phyloP scores from a whole-genome alignment of 2,888 invertebrate genomes.

The Eremobia ochroleuca region DNA sequence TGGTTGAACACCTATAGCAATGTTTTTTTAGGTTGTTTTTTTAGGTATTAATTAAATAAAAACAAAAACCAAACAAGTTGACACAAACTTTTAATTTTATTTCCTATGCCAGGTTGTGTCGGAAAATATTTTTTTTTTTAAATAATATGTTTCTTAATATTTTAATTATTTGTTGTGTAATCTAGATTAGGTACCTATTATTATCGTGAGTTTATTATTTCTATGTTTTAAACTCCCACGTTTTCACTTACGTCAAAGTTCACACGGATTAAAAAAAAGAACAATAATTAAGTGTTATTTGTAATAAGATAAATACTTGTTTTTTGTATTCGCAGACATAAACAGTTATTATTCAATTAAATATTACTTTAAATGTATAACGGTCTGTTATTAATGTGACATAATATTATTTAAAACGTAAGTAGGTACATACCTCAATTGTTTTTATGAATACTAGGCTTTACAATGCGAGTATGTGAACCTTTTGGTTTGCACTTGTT shows the following conservation, averaged over 20 bases:
- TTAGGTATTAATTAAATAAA: too few relatives aligned
- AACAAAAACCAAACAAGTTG: too few relatives aligned
- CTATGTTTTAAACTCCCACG: slow-evolving; percentile 39
- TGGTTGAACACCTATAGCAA: background rate
- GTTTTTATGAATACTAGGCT: slow-evolving; percentile 21
- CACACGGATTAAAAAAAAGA: slow-evolving; percentile 35
- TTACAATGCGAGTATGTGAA: slow-evolving; percentile 57
- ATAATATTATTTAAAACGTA: slow-evolving; percentile 25
- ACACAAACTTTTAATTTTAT: background rate
- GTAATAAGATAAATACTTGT: slow-evolving; percentile 4
- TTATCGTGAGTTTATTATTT: background rate
- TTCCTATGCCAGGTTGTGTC: background rate
- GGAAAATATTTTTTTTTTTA: too few relatives aligned
- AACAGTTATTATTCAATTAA: slow-evolving; percentile 16
- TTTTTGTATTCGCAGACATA: slow-evolving; percentile 28
- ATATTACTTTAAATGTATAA: slow-evolving; percentile 9
- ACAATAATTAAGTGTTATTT: slow-evolving; percentile 29
- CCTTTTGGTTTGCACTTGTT: slow-evolving; percentile 19
- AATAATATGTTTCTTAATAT: background rate
- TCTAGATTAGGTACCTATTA: background rate
- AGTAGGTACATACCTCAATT: background rate
- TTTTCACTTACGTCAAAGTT: slow-evolving; percentile 45
- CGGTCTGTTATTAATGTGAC: slow-evolving; percentile 21
- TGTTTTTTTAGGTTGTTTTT: too few relatives aligned
- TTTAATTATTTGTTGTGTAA: slow-evolving; percentile 1